These are phyloP conservation scores for Rhagologus leucostigma DNA, from an alignment of 2,113 vertebrate genomes.

Conservation along the genomic window DNA sequence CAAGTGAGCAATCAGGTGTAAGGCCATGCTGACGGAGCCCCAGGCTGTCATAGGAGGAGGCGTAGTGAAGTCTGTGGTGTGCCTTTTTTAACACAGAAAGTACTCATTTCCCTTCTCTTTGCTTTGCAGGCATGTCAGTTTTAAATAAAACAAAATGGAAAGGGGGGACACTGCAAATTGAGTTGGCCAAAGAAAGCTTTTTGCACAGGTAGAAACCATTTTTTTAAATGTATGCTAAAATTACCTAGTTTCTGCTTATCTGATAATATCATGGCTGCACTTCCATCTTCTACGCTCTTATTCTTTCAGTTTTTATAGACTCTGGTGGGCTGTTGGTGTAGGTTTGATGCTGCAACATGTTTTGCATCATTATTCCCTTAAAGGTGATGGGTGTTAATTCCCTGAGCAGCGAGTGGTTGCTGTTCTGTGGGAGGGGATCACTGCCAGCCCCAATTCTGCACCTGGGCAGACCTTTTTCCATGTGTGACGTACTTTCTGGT, in stretches of 20 bases:
- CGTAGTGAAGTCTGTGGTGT: neutral
- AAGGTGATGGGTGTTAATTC: neutral
- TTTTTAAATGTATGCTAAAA: neutral
- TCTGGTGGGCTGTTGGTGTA: neutral
- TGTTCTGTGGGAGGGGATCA: neutral
- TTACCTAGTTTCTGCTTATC: neutral
- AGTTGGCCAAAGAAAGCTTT: conserved; percentile 92
- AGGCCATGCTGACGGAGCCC: neutral
- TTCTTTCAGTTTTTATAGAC: neutral
- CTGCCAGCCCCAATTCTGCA: neutral
- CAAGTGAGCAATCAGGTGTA: neutral
- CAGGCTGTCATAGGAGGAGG: neutral
- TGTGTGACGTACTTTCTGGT: neutral
- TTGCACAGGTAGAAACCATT: conserved; percentile 79
- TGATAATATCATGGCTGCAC: neutral
- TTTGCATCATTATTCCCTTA: neutral
- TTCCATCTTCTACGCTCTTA: fast-evolving
- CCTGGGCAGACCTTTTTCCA: neutral
- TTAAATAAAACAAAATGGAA: conserved; percentile 96
- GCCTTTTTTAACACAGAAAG: neutral
- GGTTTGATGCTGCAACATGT: neutral
- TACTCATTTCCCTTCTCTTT: neutral
- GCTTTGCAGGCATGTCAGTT: conserved; percentile 80
- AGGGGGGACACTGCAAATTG: conserved; percentile 89
- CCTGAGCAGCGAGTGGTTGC: neutral